Conservation (phyloP, 2,888 invertebrate species). For the Elysia crispata region DNA sequence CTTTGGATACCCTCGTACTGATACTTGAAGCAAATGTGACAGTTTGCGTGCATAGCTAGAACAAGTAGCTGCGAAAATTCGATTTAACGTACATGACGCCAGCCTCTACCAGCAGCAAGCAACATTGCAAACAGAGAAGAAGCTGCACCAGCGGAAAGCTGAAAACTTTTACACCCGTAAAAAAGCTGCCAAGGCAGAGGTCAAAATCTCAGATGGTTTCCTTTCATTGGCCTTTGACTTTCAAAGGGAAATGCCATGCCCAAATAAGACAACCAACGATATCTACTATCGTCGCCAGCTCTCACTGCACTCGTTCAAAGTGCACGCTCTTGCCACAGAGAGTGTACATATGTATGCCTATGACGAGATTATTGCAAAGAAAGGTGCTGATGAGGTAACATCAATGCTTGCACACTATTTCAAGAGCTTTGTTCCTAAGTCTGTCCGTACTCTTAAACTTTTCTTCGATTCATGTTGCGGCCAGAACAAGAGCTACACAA, state of each 20-base stretch:
- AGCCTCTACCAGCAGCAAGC: background rate
- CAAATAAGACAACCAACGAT: conserved; percentile 29
- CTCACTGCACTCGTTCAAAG: conserved; percentile 16
- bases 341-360: background rate
- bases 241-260: background rate
- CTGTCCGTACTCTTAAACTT: background rate
- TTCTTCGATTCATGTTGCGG: background rate
- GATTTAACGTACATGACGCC: background rate
- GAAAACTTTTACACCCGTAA: conserved; percentile 12
- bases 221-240: conserved; percentile 18
- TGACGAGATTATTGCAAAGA: conserved; percentile 5
- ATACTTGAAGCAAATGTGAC: conserved; percentile 5
- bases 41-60: background rate
- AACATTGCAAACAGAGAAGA: background rate
- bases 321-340: background rate
- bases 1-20: background rate
- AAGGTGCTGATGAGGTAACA: conserved; percentile 6
- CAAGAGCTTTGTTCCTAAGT: background rate
- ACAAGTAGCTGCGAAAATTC: background rate
- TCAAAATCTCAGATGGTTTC: background rate
- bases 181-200: background rate
- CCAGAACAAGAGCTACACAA: conserved; percentile 3
- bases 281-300: conserved; percentile 9
- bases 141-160: conserved; percentile 16
- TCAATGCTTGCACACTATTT: background rate